Conservation (phyloP, 2,797 vertebrate species). For the Aeoliscus strigatus region DNA sequence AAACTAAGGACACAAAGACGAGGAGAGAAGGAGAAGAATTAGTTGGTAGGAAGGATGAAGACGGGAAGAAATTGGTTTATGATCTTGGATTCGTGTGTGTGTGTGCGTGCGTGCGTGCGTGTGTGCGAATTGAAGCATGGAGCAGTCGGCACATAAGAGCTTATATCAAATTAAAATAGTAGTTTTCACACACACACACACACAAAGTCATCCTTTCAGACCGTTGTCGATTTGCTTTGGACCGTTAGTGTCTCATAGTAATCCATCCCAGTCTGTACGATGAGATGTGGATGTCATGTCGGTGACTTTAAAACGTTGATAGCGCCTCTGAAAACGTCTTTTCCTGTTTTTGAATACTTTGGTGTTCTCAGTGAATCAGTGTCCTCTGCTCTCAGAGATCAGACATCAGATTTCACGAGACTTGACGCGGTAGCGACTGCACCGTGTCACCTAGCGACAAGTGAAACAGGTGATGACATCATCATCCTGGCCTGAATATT, state of each 20-base stretch:
- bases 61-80: conserved; percentile 65
- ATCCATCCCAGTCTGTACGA: too few species aligned
- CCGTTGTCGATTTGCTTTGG: conserved; percentile 12
- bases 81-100: conserved; percentile 59
- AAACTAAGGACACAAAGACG: conserved; percentile 44
- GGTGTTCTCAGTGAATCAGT: too few species aligned
- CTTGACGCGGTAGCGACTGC: too few species aligned
- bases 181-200: conserved; percentile 19
- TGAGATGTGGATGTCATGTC: too few species aligned
- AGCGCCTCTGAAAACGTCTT: too few species aligned
- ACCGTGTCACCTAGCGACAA: not conserved
- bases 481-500: conserved; percentile 5
- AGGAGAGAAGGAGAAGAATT: conserved; percentile 54
- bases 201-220: not conserved
- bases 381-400: too few species aligned
- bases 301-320: too few species aligned
- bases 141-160: conserved; percentile 31
- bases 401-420: too few species aligned
- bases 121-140: too few species aligned
- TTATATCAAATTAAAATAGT: conserved; percentile 49
- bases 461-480: conserved; percentile 24
- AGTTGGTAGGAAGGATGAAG: conserved; percentile 49
- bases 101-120: conserved; percentile 35
- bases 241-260: conserved; percentile 8
- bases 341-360: too few species aligned